Percentiles rank a stretch among this genome's conserved stretches.
Evolutionary conservation across 2,888 invertebrate genomes (phyloP).

Genomic region (Pyrocoelia pectoralis): DNA sequence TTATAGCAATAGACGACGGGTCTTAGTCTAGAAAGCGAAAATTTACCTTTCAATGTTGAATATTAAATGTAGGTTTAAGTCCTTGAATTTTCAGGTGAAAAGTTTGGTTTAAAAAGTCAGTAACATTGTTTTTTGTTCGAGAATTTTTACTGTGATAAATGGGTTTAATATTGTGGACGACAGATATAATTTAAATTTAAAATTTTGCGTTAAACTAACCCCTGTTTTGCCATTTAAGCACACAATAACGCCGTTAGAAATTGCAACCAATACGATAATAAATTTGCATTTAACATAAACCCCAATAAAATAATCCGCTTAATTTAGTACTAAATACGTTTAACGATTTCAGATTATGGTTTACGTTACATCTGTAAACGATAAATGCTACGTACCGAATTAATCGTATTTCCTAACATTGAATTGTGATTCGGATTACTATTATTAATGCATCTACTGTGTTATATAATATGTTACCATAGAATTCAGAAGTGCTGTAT

Average conservation of each 20-base stretch:
- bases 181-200: conserved; percentile 5
- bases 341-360: conserved; percentile 40
- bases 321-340: conserved; percentile 41
- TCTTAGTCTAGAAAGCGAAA: background rate
- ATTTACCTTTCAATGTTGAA: background rate
- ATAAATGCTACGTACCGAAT: conserved; percentile 34
- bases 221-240: background rate
- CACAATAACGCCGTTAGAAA: background rate
- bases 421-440: conserved; percentile 32
- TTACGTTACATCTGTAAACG: conserved; percentile 38
- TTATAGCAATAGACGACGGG: background rate
- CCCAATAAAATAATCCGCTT: conserved; percentile 40
- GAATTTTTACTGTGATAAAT: background rate
- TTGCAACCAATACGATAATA: conserved; percentile 13
- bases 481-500: background rate
- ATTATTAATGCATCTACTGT: conserved; percentile 30
- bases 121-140: background rate
- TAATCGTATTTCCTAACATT: conserved; percentile 28
- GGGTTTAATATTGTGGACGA: conserved; percentile 1
- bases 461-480: conserved; percentile 11
- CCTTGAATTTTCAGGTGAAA: background rate
- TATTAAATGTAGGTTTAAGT: background rate
- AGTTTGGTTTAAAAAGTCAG: background rate
- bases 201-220: background rate
- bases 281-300: conserved; percentile 40